Conservation (phyloP, 2,113 vertebrate genomes). For the Xiphias gladius region DNA sequence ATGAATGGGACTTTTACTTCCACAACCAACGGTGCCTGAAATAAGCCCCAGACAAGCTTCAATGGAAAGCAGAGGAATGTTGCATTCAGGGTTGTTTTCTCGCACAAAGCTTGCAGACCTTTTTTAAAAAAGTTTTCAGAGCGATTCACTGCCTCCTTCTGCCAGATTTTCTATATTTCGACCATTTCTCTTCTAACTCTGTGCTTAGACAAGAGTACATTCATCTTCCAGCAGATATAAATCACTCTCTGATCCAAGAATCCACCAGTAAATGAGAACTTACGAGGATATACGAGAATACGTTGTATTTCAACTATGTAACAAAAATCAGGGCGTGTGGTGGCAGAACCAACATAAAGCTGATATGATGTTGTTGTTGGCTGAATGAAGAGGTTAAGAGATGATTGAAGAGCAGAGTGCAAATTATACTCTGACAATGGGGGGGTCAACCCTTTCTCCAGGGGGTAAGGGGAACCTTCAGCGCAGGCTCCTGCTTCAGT, state of each 20-base stretch:
- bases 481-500: no score
- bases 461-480: no score
- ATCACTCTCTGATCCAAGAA: conserved; percentile 28
- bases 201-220: not conserved
- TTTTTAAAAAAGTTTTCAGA: no score
- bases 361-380: conserved; percentile 24
- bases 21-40: not conserved
- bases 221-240: conserved; percentile 34
- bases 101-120: not conserved
- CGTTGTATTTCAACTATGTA: conserved; percentile 16
- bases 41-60: no score
- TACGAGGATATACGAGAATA: not conserved
- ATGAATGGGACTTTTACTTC: no score
- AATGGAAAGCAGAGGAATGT: not conserved
- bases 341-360: conserved; percentile 28
- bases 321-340: conserved; percentile 17
- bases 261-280: no score
- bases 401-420: no score
- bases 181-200: not conserved
- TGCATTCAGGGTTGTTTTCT: not conserved
- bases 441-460: no score
- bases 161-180: not conserved
- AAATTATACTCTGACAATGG: no score
- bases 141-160: no score
- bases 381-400: not conserved